Evolutionary conservation across 2,888 invertebrate genomes (phyloP).

Genomic region (Epinotia nisella): DNA sequence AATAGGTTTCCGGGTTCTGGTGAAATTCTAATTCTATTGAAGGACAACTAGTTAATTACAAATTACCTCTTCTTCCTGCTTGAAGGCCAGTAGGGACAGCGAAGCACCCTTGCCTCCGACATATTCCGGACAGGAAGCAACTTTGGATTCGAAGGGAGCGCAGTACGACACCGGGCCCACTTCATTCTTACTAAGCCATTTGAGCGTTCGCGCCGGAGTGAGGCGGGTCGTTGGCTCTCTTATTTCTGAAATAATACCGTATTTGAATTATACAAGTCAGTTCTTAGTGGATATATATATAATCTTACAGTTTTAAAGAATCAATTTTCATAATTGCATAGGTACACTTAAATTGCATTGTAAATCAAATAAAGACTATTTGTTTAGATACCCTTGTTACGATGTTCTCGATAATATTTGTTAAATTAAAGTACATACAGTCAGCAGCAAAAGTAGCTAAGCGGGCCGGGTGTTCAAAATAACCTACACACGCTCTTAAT

Average conservation of each 20-base stretch:
- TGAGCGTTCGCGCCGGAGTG: constrained; percentile 57
- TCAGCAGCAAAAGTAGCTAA: too few species aligned
- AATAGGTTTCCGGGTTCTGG: too few species aligned
- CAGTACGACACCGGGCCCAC: constrained; percentile 66
- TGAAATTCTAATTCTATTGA: too few species aligned
- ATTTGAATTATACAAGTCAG: too few species aligned
- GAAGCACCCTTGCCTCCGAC: constrained; percentile 93
- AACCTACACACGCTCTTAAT: too few species aligned
- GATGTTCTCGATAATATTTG: too few species aligned
- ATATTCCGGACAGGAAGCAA: constrained; percentile 81
- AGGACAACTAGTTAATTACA: too few species aligned
- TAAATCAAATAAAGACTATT: not conserved
- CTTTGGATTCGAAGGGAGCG: constrained; percentile 72
- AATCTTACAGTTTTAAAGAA: too few species aligned
- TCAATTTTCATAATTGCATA: not conserved
- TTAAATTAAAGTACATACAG: too few species aligned
- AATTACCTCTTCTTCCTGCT: constrained; percentile 74
- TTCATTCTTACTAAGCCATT: constrained; percentile 59
- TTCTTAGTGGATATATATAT: too few species aligned
- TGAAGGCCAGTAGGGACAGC: constrained; percentile 85
- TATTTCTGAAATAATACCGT: constrained; percentile 49
- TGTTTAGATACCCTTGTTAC: not conserved
- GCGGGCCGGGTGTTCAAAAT: too few species aligned
- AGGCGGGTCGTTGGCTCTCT: constrained; percentile 52
- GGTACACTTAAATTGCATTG: not conserved